These are phyloP conservation scores for Drosophila watanabei DNA, from an alignment of 1,140 invertebrate species.

Conservation along the genomic window DNA sequence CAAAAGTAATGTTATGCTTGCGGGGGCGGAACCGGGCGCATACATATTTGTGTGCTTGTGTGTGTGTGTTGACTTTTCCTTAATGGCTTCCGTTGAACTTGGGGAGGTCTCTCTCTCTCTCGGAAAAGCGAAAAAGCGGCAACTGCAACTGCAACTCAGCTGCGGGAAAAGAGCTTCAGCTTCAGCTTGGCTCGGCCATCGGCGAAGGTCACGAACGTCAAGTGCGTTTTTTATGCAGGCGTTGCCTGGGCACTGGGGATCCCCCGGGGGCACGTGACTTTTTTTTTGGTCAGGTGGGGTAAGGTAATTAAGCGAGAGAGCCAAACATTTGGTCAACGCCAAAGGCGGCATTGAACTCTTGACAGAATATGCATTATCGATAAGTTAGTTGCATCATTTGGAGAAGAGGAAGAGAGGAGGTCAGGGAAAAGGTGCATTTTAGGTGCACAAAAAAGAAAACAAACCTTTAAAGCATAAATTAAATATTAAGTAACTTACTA, in stretches of 20 bases:
- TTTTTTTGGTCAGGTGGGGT: slow-evolving; percentile 54
- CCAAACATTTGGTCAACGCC: slow-evolving; percentile 50
- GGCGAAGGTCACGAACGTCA: slow-evolving; percentile 69
- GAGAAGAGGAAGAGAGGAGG: background rate
- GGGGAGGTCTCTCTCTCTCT: slow-evolving; percentile 34
- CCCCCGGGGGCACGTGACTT: slow-evolving; percentile 44
- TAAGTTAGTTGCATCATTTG: slow-evolving; percentile 43
- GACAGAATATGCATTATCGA: slow-evolving; percentile 25
- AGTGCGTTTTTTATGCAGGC: slow-evolving; percentile 64
- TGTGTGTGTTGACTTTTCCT: slow-evolving; percentile 52
- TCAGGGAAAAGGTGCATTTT: background rate
- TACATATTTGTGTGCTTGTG: slow-evolving; percentile 12
- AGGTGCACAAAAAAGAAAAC: no score
- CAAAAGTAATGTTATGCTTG: slow-evolving; percentile 63
- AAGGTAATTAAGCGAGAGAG: slow-evolving; percentile 58
- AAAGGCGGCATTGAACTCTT: slow-evolving; percentile 67
- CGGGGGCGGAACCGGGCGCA: slow-evolving; percentile 10
- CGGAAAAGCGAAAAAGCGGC: slow-evolving; percentile 13
- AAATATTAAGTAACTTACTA: background rate
- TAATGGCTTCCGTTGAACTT: slow-evolving; percentile 77
- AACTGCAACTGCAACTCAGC: slow-evolving; percentile 5
- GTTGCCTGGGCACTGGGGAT: slow-evolving; percentile 6
- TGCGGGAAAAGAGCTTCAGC: slow-evolving; percentile 30
- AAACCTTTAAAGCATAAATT: background rate
- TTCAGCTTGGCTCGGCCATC: slow-evolving; percentile 7